A percentile compares a stretch with the other conserved stretches of the same genome.
Conservation (phyloP, 2,113 vertebrate genomes). For the Corythoichthys haematopterus region DNA sequence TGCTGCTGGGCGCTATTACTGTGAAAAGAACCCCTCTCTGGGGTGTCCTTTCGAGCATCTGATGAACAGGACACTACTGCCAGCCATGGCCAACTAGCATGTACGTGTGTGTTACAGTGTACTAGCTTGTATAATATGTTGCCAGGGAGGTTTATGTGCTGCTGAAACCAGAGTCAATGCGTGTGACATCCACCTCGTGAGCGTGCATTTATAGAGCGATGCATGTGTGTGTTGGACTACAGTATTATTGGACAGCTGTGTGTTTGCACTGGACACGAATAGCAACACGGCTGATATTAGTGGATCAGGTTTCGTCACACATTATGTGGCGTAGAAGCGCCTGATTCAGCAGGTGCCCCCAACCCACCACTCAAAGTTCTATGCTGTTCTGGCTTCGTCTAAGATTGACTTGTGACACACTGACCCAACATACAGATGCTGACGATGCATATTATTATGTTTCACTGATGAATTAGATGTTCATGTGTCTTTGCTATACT, state of each 20-base stretch:
- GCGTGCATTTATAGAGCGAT: conserved; percentile 63
- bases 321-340: conserved; percentile 66
- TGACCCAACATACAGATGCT: conserved; percentile 6
- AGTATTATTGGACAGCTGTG: conserved; percentile 61
- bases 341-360: conserved; percentile 69
- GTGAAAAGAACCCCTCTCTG: conserved; percentile 69
- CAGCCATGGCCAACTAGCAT: conserved; percentile 43
- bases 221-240: conserved; percentile 51
- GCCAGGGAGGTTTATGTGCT: conserved; percentile 51
- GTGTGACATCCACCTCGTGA: conserved; percentile 63
- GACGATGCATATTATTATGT: not conserved
- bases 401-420: conserved; percentile 50
- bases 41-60: conserved; percentile 70
- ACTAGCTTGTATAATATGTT: conserved; percentile 59
- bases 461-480: not conserved
- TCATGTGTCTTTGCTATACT: not conserved
- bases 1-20: conserved; percentile 67
- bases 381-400: conserved; percentile 31
- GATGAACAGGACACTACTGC: conserved; percentile 61
- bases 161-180: conserved; percentile 64
- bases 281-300: conserved; percentile 60
- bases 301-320: conserved; percentile 71
- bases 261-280: conserved; percentile 62
- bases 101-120: conserved; percentile 34
- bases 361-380: conserved; percentile 15